Percentiles rank a stretch among this genome's conserved stretches.
These are phyloP conservation scores for Dyspetes luteomarginatus DNA, from an alignment of 2,888 invertebrate species.

Conservation along the genomic window DNA sequence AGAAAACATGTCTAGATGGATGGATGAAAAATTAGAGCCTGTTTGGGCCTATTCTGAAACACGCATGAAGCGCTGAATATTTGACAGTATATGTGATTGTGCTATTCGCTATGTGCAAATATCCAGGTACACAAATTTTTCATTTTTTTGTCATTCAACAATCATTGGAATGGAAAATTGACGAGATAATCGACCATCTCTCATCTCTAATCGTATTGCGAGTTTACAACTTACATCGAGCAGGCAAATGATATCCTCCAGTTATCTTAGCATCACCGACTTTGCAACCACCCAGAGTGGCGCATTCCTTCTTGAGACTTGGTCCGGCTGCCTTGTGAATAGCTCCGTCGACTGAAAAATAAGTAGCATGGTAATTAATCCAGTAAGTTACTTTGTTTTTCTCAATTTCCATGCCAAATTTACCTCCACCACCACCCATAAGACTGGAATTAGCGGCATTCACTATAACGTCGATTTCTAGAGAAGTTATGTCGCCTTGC, in stretches of 20 bases:
- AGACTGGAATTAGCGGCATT: constrained; percentile 94
- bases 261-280: constrained; percentile 94
- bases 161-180: too few relatives aligned
- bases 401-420: not conserved
- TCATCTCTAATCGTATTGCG: not conserved
- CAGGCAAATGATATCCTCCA: constrained; percentile 92
- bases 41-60: too few relatives aligned
- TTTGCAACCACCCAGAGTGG: constrained; percentile 88
- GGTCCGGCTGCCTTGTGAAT: constrained; percentile 93
- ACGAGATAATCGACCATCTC: not conserved
- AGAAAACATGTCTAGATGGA: too few relatives aligned
- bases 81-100: too few relatives aligned
- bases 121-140: too few relatives aligned
- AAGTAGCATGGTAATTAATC: not conserved
- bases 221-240: constrained; percentile 88
- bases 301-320: constrained; percentile 88
- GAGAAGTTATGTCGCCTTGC: constrained; percentile 92
- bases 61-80: too few relatives aligned
- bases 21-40: too few relatives aligned
- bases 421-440: constrained; percentile 92
- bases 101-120: too few relatives aligned
- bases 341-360: constrained; percentile 91
- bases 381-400: not conserved
- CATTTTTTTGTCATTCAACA: not conserved
- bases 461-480: constrained; percentile 94